Evolutionary conservation across 2,888 invertebrate genomes (phyloP), one percentile per base, ranked within the genome.

Genomic region (Pelosia muscerda): DNA sequence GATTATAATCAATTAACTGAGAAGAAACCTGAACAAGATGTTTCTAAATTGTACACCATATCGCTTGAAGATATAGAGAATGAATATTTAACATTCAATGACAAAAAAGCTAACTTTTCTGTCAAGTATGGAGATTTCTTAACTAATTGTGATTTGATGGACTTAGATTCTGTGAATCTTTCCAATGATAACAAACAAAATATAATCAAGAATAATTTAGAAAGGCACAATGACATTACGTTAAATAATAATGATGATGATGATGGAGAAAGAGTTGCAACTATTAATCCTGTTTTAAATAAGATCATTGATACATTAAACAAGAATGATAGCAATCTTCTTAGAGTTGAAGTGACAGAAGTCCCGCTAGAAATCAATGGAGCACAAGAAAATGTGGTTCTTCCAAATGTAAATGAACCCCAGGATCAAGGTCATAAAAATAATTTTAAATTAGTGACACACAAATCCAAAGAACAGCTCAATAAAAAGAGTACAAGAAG

Each of bases 121-220:
- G 77, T 92, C 0, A 93, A 91, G 76, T 95, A 94, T 88, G 88
- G 85, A 61, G 90, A 95, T 79, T 95, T 92, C 79, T 83, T 94
- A 75, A 90, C 88, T 31, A 94, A 92, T 75, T 82, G 84, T 73
- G 91, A 92, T 53, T 68, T 85, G 59, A 82, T 83, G 73, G 88
- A 87, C 64, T 70, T 78, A 31, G 80, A 77, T 42, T 67, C 65
- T 63, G 55, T 74, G 65, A 73, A 77, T 70, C 73, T 76, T 42
- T 73, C 73, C 63, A 73, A 71, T 60, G 78, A 79, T 69, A 74
- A 76, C 34, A 73, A 63, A 61, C 74, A 71, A 56, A 42, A 61
- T 58, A 61, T 31, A 59, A 63, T 42, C 26, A 65, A 63, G 34
- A 56, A 26, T 4, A 66, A 68, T 55, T n/a, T 61, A 11, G 57